These are phyloP conservation scores for Molanna angustata DNA, from an alignment of 2,888 invertebrate species.

Conservation along the genomic window DNA sequence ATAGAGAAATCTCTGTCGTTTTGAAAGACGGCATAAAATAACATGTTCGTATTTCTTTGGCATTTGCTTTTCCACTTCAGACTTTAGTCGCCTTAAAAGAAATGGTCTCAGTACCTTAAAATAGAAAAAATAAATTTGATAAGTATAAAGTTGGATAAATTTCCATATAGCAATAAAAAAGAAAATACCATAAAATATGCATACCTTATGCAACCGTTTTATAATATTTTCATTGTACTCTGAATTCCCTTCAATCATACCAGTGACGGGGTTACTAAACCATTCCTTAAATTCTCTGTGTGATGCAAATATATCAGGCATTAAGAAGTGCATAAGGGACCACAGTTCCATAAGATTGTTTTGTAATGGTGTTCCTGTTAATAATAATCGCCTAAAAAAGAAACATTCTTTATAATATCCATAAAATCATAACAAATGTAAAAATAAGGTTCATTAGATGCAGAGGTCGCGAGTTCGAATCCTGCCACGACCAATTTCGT, in stretches of 20 bases:
- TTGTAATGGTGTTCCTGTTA: slow-evolving; percentile 95
- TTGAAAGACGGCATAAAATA: slow-evolving; percentile 89
- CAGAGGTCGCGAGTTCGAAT: too few relatives aligned
- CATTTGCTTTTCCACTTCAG: slow-evolving; percentile 96
- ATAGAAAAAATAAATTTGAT: slow-evolving; percentile 1
- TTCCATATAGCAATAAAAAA: too few relatives aligned
- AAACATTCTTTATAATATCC: slow-evolving; percentile 16
- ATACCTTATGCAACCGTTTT: slow-evolving; percentile 83
- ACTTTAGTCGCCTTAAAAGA: slow-evolving; percentile 85
- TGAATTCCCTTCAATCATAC: slow-evolving; percentile 91
- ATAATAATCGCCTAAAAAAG: slow-evolving; percentile 67
- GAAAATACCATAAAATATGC: not conserved
- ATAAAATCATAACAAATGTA: slow-evolving; percentile 35
- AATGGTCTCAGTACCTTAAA: slow-evolving; percentile 85
- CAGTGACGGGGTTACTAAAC: slow-evolving; percentile 97
- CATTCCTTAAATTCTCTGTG: slow-evolving; percentile 97
- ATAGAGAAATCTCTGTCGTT: slow-evolving; percentile 94
- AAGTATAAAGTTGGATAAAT: not conserved
- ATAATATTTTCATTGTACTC: slow-evolving; percentile 90
- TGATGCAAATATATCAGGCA: slow-evolving; percentile 96
- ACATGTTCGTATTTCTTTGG: slow-evolving; percentile 96
- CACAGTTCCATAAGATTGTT: slow-evolving; percentile 96
- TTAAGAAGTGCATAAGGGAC: slow-evolving; percentile 97
- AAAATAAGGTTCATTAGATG: too few relatives aligned
- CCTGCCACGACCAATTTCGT: too few relatives aligned